phyloP scores from a whole-genome alignment of 2,113 vertebrate genomes.

The Carettochelys insculpta region DNA sequence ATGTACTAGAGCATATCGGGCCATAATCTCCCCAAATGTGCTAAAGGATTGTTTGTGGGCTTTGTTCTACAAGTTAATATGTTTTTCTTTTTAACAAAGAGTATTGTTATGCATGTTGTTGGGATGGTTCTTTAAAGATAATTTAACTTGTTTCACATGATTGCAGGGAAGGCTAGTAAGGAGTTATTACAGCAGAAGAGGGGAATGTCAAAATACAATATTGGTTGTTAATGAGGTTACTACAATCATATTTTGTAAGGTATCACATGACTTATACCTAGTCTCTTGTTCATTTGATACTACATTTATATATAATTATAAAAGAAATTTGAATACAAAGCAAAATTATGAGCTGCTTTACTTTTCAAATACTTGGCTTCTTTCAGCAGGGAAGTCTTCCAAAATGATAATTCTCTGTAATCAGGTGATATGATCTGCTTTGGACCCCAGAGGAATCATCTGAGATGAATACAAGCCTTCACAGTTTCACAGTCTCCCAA shows the following conservation, averaged over 20 bases:
- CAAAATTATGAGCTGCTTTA: background rate
- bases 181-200: background rate
- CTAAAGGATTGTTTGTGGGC: conserved; percentile 51
- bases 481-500: background rate
- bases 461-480: conserved; percentile 1
- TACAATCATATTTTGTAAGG: background rate
- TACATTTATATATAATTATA: background rate
- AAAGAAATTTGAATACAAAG: background rate
- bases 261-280: background rate
- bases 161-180: background rate
- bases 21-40: no score
- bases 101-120: conserved; percentile 30
- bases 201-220: conserved; percentile 11
- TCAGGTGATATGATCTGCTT: background rate
- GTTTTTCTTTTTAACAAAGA: conserved; percentile 56
- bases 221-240: conserved; percentile 7
- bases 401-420: background rate
- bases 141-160: conserved; percentile 63
- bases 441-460: background rate
- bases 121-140: conserved; percentile 62
- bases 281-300: background rate
- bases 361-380: background rate
- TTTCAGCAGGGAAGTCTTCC: background rate
- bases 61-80: conserved; percentile 70
- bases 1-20: conserved; percentile 33